Evolutionary conservation across 2,113 vertebrate genomes (phyloP), one percentile per base, ranked within the genome.

Genomic region (Crotalus horridus): DNA sequence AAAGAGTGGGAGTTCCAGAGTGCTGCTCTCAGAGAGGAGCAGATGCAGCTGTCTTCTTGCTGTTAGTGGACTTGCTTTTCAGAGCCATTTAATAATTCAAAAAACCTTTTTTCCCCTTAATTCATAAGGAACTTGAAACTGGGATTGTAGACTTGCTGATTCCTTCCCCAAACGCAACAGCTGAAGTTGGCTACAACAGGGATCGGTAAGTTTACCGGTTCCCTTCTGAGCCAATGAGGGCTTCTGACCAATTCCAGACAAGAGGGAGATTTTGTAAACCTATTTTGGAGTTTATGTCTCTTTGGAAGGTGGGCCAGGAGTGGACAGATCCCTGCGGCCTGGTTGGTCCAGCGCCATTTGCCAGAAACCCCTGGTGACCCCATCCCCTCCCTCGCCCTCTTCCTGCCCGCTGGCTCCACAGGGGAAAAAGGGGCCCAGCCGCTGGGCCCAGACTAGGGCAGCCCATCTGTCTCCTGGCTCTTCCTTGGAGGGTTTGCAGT

Each of bases 181-280:
- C 98, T 93, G 98, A 98, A 98, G 98, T 98, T 29, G 98, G 98
- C 94, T 98, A 98, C 94, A 98, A 98, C 24, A 97, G 98, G 90
- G 98, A 98, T 95, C 97, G 98, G 98, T 98, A 92, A 97, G 97
- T 89, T n/a, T 10, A 53, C 33, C 64, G 24, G 15, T 20, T 39
- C n/a, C 92, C 89, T 90, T 94, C 55, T 2, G 13, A 58, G 10
- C 1, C 15, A 13, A 7, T 13, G 2, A 1, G 12, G 58, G 21
- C 48, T 24, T 10, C 53, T 48, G 74, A n/a, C 81, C 85, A 11
- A 0, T 24, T 12, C 43, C 43, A 43, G 85, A 11, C 21, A 26
- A 2, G 85, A 29, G 24, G 85, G 24, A 13, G 33, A 4, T 9
- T 43, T 21, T 9, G 17, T 1, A 15, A 43, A 7, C 74, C 17